A percentile compares a stretch with the other conserved stretches of the same genome.
Evolutionary conservation across 2,888 invertebrate species (phyloP).

Genomic region (Adelognathus sp.): DNA sequence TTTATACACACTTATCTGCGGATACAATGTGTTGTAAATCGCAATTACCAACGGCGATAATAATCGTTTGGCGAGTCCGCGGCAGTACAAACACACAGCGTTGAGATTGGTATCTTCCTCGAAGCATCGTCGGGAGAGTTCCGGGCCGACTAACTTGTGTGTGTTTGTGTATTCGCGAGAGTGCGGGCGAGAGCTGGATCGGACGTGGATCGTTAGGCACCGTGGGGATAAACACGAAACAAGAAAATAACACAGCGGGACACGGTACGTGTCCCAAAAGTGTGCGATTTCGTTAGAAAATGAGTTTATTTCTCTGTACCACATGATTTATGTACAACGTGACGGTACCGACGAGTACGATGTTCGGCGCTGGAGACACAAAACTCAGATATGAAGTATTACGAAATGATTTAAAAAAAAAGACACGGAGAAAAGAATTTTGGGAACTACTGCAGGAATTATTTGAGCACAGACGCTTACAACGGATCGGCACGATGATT

Average conservation of each 20-base stretch:
- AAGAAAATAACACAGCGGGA: slow-evolving; percentile 23
- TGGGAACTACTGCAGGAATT: slow-evolving; percentile 35
- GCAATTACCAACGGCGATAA: slow-evolving; percentile 58
- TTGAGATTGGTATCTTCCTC: slow-evolving; percentile 51
- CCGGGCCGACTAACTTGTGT: slow-evolving; percentile 21
- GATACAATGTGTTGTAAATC: slow-evolving; percentile 54
- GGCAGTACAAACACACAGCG: slow-evolving; percentile 14
- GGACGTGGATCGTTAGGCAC: slow-evolving; percentile 35
- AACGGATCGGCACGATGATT: slow-evolving; percentile 66
- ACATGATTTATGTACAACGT: slow-evolving; percentile 80
- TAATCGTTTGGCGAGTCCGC: slow-evolving; percentile 46
- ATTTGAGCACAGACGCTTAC: slow-evolving; percentile 66
- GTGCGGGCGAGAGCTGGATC: slow-evolving; percentile 42
- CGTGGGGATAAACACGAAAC: slow-evolving; percentile 32
- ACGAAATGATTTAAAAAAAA: slow-evolving; percentile 61
- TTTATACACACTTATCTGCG: slow-evolving; percentile 51
- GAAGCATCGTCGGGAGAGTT: slow-evolving; percentile 18
- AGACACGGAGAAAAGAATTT: slow-evolving; percentile 4
- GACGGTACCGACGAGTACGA: slow-evolving; percentile 78
- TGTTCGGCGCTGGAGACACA: slow-evolving; percentile 70
- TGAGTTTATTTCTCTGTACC: slow-evolving; percentile 81
- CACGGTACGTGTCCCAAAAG: slow-evolving; percentile 11
- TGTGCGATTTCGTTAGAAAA: slow-evolving; percentile 80
- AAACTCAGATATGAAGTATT: slow-evolving; percentile 69
- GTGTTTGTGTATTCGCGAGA: slow-evolving; percentile 17